A percentile compares a stretch with the other conserved stretches of the same genome.
Evolutionary conservation across 2,888 invertebrate genomes (phyloP).

Genomic region (Cistogaster globosa): DNA sequence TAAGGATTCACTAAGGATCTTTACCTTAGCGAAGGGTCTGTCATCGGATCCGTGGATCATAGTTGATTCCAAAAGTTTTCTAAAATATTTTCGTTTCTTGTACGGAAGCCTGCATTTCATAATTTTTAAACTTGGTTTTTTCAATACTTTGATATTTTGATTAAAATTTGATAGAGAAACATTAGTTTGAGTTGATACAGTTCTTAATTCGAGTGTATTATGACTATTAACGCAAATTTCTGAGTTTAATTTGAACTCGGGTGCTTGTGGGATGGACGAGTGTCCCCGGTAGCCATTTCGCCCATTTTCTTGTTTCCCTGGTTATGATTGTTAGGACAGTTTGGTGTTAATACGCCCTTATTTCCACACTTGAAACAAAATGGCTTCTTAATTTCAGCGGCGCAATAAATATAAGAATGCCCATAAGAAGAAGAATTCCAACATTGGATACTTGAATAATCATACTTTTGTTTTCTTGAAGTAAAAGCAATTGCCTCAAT

Average conservation of each 20-base stretch:
- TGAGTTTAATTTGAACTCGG: constrained; percentile 25
- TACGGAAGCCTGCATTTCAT: not conserved
- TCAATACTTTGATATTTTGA: no score
- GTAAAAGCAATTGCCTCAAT: no score
- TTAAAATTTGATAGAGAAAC: no score
- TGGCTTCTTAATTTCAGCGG: not conserved
- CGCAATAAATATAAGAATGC: not conserved
- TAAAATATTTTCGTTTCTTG: constrained; percentile 4
- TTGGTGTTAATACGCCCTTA: constrained; percentile 5
- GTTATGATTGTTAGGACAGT: constrained; percentile 16
- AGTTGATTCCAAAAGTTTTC: constrained; percentile 12
- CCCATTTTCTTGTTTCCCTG: constrained; percentile 47
- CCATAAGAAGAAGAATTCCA: no score
- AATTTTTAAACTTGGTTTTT: not conserved
- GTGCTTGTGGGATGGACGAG: constrained; percentile 24
- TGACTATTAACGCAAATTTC: no score
- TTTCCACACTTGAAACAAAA: constrained; percentile 15
- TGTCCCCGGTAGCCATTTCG: constrained; percentile 17
- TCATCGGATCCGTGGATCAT: not conserved
- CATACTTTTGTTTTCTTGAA: no score
- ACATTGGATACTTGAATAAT: no score
- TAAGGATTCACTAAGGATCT: not conserved
- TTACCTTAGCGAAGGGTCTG: constrained; percentile 28
- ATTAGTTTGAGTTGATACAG: no score
- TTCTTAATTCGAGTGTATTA: no score